Conservation (phyloP, 2,888 invertebrate genomes). For the Esperia sulphurella region DNA sequence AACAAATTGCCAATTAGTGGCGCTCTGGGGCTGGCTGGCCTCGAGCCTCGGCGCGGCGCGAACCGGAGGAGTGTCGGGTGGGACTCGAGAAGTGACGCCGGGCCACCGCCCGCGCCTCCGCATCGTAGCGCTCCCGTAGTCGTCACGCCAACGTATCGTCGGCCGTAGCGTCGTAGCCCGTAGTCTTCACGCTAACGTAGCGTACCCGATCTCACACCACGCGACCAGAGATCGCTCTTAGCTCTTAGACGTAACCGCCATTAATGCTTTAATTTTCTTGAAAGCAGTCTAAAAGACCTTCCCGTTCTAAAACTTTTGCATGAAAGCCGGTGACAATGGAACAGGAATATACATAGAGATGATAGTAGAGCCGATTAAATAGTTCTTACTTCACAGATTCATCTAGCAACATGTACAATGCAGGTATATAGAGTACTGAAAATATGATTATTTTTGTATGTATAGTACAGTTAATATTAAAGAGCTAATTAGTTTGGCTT, state of each 20-base stretch:
- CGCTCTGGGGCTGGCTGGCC: conserved; percentile 43
- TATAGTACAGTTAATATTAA: background rate
- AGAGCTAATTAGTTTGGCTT: background rate
- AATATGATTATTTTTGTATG: no score
- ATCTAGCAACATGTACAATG: no score
- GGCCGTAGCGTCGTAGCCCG: conserved; percentile 4
- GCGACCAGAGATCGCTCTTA: conserved; percentile 29
- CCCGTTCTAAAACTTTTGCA: conserved; percentile 73
- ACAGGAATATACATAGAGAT: conserved; percentile 46
- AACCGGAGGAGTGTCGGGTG: conserved; percentile 21
- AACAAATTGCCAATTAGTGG: conserved; percentile 78
- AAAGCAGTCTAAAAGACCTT: conserved; percentile 76
- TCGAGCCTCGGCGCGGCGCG: conserved; percentile 36
- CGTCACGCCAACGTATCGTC: background rate
- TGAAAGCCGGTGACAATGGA: conserved; percentile 65
- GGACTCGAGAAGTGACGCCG: background rate
- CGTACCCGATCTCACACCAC: conserved; percentile 7
- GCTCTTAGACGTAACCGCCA: conserved; percentile 51
- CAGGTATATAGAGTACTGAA: no score
- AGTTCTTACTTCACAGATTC: background rate
- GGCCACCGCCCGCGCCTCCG: background rate
- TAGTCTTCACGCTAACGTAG: conserved; percentile 10
- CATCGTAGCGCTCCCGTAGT: background rate
- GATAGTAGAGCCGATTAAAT: conserved; percentile 5
- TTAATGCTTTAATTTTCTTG: conserved; percentile 77